These are phyloP conservation scores for Apostichopus leukothele DNA, from an alignment of 53 echinoderm and acorn worm species.

Conservation along the genomic window DNA sequence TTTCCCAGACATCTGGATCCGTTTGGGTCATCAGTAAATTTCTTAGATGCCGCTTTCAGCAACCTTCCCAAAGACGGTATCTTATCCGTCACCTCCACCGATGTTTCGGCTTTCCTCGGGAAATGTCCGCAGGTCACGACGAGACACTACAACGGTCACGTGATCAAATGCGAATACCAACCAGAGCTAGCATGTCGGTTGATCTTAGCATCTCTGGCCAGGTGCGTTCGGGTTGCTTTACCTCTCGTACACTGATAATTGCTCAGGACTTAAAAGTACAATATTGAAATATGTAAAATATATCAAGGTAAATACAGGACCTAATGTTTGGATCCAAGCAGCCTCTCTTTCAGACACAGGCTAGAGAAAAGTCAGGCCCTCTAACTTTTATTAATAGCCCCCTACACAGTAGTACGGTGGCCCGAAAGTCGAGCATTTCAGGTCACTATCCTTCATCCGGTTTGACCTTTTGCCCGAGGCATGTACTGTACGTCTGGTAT, in stretches of 20 bases:
- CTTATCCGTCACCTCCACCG: conserved; percentile 63
- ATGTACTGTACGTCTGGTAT: too few relatives aligned
- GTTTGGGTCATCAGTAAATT: conserved; percentile 59
- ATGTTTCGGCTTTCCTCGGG: conserved; percentile 57
- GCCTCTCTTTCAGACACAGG: too few relatives aligned
- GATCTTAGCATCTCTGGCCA: conserved; percentile 54
- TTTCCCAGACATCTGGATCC: conserved; percentile 61
- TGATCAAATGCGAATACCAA: conserved; percentile 64
- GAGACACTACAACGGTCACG: conserved; percentile 60
- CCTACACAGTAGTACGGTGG: too few relatives aligned
- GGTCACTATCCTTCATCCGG: too few relatives aligned
- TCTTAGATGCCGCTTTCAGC: conserved; percentile 69
- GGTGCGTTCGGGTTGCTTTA: conserved; percentile 22
- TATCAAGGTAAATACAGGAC: too few relatives aligned
- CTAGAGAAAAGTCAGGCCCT: too few relatives aligned
- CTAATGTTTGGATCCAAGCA: too few relatives aligned
- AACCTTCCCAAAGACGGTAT: conserved; percentile 60
- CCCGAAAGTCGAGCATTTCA: too few relatives aligned
- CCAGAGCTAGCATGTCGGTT: conserved; percentile 59
- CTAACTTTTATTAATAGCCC: too few relatives aligned
- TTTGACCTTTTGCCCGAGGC: too few relatives aligned
- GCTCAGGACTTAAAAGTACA: too few relatives aligned
- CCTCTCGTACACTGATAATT: background rate
- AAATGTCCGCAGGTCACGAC: conserved; percentile 60
- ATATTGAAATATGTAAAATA: too few relatives aligned